A percentile compares a stretch with the other conserved stretches of the same genome.
Evolutionary conservation across 1,140 invertebrate species (phyloP).

Genomic region (Drosophila lacteicornis): DNA sequence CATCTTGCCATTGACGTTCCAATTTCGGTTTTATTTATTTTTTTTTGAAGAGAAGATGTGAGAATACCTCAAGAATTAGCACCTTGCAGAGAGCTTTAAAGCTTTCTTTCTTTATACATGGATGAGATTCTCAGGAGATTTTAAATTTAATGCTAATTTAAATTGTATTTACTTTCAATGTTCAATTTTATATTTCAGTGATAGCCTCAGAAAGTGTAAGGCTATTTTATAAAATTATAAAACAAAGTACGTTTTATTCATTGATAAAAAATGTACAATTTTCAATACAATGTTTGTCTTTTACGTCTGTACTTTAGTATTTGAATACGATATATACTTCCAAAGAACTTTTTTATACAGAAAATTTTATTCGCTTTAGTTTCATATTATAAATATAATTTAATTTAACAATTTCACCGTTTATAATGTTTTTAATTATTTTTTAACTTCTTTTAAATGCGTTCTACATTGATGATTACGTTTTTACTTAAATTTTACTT

Average conservation of each 20-base stretch:
- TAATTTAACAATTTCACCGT: not conserved
- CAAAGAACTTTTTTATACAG: not conserved
- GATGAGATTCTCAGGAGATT: not conserved
- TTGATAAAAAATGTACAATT: too few relatives aligned
- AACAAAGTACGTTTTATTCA: too few relatives aligned
- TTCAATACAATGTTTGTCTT: too few relatives aligned
- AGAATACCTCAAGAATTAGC: not conserved
- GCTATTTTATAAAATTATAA: too few relatives aligned
- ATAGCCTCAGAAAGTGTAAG: too few relatives aligned
- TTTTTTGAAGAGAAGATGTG: not conserved
- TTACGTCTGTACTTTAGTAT: too few relatives aligned
- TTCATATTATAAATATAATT: not conserved
- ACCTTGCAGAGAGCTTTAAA: not conserved
- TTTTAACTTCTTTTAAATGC: not conserved
- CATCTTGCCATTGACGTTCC: slow-evolving; percentile 42
- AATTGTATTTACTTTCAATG: not conserved
- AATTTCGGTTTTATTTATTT: not conserved
- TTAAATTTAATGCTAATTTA: not conserved
- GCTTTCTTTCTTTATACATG: not conserved
- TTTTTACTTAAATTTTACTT: not conserved
- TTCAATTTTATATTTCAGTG: too few relatives aligned
- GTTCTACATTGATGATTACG: not conserved
- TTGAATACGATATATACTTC: too few relatives aligned
- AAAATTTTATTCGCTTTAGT: not conserved
- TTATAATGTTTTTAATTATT: not conserved